Percentiles rank a stretch among this genome's conserved stretches.
These are phyloP conservation scores for Chloroceryle amazona DNA, from an alignment of 2,797 vertebrate species.

Conservation along the genomic window DNA sequence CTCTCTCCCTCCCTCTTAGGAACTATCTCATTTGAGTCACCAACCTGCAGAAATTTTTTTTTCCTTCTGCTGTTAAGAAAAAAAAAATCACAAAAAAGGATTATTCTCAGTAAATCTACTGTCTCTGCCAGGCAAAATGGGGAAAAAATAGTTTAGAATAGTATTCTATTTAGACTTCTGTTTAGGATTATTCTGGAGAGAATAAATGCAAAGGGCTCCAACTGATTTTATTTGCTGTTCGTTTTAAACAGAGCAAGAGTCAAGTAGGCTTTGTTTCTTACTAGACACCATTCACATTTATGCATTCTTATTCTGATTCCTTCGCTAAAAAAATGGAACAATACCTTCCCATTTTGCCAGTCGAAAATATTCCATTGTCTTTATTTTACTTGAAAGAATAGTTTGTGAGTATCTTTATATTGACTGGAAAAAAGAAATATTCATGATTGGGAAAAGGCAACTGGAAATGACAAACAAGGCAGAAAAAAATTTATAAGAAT, in stretches of 20 bases:
- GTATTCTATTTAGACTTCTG: background rate
- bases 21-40: conserved; percentile 5
- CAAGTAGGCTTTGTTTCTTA: background rate
- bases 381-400: background rate
- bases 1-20: background rate
- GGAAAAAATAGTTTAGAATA: background rate
- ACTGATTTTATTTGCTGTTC: background rate
- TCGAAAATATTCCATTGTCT: background rate
- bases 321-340: background rate
- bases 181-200: background rate
- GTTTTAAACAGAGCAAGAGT: background rate
- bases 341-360: background rate
- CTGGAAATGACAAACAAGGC: background rate
- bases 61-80: background rate
- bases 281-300: background rate
- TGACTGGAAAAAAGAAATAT: background rate
- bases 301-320: background rate
- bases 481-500: background rate
- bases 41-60: background rate
- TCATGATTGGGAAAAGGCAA: background rate
- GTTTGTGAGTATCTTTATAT: background rate
- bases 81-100: background rate
- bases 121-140: background rate
- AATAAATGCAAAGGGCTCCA: background rate
- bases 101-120: background rate